phyloP scores from a whole-genome alignment of 1,140 invertebrate genomes.

The Monochamus saltuarius region DNA sequence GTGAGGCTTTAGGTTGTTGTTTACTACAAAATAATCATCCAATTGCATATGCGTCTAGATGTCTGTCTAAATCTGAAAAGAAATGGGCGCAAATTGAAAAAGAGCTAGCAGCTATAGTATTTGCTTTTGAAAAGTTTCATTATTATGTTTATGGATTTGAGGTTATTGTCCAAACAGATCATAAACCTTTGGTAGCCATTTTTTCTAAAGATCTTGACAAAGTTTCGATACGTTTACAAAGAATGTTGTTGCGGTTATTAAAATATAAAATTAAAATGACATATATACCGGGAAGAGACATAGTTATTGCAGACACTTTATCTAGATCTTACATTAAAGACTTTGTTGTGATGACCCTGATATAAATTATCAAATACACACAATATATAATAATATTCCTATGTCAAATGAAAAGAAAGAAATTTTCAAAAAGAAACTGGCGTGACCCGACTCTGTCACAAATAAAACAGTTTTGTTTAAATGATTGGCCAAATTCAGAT shows the following conservation, averaged over 20 bases:
- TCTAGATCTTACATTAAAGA: conserved; percentile 26
- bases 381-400: conserved; percentile 14
- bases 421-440: conserved; percentile 7
- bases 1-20: conserved; percentile 47
- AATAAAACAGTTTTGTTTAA: conserved; percentile 11
- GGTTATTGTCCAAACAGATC: conserved; percentile 50
- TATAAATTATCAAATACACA: conserved; percentile 24
- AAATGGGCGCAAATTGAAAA: conserved; percentile 53
- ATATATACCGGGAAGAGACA: conserved; percentile 41
- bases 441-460: conserved; percentile 9
- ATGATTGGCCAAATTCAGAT: conserved; percentile 7
- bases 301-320: conserved; percentile 37
- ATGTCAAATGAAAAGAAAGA: conserved; percentile 11
- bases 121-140: conserved; percentile 49
- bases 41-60: conserved; percentile 49
- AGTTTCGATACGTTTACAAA: conserved; percentile 46
- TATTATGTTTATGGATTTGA: conserved; percentile 49
- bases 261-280: conserved; percentile 41
- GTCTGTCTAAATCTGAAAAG: conserved; percentile 42
- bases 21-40: conserved; percentile 50
- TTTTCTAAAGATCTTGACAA: conserved; percentile 51
- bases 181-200: conserved; percentile 52
- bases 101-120: conserved; percentile 49
- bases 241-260: conserved; percentile 32
- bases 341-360: conserved; percentile 18